These are phyloP conservation scores for Gorsachius magnificus DNA, from an alignment of 2,797 vertebrate species.

Conservation along the genomic window DNA sequence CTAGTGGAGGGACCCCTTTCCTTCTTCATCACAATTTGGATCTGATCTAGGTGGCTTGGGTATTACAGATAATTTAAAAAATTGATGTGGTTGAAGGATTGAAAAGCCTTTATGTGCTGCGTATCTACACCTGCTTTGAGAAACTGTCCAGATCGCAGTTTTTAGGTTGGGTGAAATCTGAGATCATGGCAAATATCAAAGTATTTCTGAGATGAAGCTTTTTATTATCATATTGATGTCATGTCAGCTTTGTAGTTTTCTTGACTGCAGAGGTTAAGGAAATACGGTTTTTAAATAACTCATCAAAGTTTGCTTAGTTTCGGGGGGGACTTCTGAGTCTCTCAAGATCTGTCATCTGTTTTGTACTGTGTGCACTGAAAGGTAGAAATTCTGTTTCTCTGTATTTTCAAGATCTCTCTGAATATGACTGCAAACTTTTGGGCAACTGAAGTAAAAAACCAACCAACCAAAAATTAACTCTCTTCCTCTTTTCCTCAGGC, in stretches of 20 bases:
- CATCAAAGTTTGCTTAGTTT: neutral
- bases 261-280: neutral
- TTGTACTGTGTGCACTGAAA: neutral
- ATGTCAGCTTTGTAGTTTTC: neutral
- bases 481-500: conserved; percentile 76
- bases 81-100: neutral
- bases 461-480: neutral
- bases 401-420: neutral
- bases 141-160: neutral
- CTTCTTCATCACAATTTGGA: neutral
- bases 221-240: neutral
- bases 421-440: neutral
- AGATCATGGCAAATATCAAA: neutral
- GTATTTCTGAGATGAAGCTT: neutral
- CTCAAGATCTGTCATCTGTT: neutral
- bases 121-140: neutral
- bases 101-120: neutral
- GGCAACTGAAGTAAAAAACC: neutral
- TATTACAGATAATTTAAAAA: neutral
- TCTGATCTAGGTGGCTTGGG: neutral
- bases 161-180: neutral
- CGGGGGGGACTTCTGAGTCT: neutral
- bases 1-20: neutral
- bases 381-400: neutral
- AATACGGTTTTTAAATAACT: neutral